phyloP scores from a whole-genome alignment of 2,888 invertebrate species.

The Antitype chi region DNA sequence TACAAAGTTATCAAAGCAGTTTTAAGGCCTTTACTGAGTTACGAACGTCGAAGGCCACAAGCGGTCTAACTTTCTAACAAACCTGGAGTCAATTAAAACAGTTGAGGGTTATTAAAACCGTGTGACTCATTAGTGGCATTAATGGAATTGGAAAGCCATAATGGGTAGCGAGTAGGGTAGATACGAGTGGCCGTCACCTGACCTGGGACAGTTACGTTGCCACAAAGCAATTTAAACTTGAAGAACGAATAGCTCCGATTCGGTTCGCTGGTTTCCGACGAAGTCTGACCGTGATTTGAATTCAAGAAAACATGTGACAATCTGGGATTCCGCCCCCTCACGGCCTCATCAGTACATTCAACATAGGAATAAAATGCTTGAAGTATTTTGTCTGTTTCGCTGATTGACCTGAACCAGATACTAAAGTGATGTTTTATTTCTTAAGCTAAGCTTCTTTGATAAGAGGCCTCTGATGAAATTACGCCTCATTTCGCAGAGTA shows the following conservation, averaged over 20 bases:
- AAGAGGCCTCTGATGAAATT: slow-evolving; percentile 23
- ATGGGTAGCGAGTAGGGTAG: slow-evolving; percentile 35
- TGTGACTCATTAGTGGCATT: slow-evolving; percentile 55
- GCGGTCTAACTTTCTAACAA: slow-evolving; percentile 42
- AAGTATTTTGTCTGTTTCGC: slow-evolving; percentile 18
- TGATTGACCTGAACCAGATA: slow-evolving; percentile 13
- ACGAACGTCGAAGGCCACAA: slow-evolving; percentile 35
- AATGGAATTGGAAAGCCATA: slow-evolving; percentile 56
- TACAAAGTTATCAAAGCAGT: slow-evolving; percentile 38
- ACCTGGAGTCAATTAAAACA: slow-evolving; percentile 54
- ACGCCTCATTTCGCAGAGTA: slow-evolving; percentile 29
- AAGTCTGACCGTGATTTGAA: slow-evolving; percentile 41
- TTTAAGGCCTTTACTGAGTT: slow-evolving; percentile 34
- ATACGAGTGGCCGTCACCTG: slow-evolving; percentile 42
- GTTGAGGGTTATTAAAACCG: slow-evolving; percentile 47
- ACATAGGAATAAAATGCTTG: slow-evolving; percentile 32
- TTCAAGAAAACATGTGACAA: slow-evolving; percentile 36
- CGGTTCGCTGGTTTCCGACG: slow-evolving; percentile 30
- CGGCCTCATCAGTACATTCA: slow-evolving; percentile 7
- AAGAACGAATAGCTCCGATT: slow-evolving; percentile 38
- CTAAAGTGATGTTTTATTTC: slow-evolving; percentile 25
- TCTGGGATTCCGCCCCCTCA: slow-evolving; percentile 3
- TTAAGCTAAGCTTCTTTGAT: slow-evolving; percentile 19
- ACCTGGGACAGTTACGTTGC: slow-evolving; percentile 31
- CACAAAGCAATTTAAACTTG: slow-evolving; percentile 64